Percentiles rank a stretch among this genome's conserved stretches.
Evolutionary conservation across 2,113 vertebrate species (phyloP).

Genomic region (Tylochromis polylepis): DNA sequence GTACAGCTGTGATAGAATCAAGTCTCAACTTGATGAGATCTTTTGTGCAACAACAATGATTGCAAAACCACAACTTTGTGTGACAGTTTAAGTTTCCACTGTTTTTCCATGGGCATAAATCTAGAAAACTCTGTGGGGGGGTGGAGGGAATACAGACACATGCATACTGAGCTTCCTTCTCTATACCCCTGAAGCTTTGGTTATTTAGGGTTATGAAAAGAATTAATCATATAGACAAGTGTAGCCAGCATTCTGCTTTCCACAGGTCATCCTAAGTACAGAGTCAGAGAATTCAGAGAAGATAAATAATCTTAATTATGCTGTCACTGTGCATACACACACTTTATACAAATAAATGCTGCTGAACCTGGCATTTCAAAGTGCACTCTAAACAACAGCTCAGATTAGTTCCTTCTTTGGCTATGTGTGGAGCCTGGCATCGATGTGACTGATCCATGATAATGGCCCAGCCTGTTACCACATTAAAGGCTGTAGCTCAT

Average conservation of each 20-base stretch:
- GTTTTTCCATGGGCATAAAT: neutral
- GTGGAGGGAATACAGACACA: neutral
- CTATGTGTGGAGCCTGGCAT: neutral
- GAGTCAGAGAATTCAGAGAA: neutral
- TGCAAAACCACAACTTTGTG: neutral
- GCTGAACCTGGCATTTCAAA: neutral
- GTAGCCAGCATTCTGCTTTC: neutral
- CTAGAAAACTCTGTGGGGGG: neutral
- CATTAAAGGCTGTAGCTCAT: neutral
- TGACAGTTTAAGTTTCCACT: neutral
- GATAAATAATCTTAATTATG: neutral
- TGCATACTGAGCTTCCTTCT: neutral
- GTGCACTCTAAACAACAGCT: neutral
- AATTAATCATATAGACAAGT: neutral
- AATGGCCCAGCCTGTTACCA: neutral
- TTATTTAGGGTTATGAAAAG: neutral
- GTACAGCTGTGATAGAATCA: neutral
- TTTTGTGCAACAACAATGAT: neutral
- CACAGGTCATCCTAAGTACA: neutral
- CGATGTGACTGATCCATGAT: neutral
- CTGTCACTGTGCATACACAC: neutral
- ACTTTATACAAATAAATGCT: neutral
- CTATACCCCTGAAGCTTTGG: neutral
- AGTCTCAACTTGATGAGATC: neutral
- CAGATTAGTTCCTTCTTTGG: neutral